Base-by-base conservation (phyloP, 2,113 vertebrate species). In the Chelonoidis abingdonii region DNA sequence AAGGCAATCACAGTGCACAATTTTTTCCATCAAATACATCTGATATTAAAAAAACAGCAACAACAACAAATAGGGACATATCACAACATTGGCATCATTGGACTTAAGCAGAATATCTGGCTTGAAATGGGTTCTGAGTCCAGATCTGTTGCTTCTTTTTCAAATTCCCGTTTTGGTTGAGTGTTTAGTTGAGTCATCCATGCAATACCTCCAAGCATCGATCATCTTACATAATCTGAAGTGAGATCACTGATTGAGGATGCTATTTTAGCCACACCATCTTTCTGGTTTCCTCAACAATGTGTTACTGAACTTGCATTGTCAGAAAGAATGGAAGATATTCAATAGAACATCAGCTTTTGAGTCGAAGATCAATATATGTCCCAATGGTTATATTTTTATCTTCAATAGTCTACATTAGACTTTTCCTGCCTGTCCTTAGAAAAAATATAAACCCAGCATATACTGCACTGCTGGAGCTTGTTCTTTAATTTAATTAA, bases 401-500 rank as follows among this genome's bases (percentile, higher is more conserved):
- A 88, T 89, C 90, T 96, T 96, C 95, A 97, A 35, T 94, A 96
- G 81, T 75, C 31, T 88, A 83, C 16, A 82, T 93, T 92, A 92
- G 90, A 93, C 35, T 81, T 94, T 65, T 84, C 54, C 86, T 92
- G 16, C 89, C 24, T 11, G 53, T 95, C 91, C 80, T 95, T 93
- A 89, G 72, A 50, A 2, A 12, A 54, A 35, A 89, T 50, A 69
- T 21, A 38, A n/a, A 19, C 72, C 44, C 56, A 85, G 75, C 59
- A 81, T 89, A 94, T 88, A 89, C 84, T 96, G 93, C 89, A 87
- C 94, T 89, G 96, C 84, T 94, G 93, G 92, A 96, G 31, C 41
- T 94, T 92, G 89, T 93, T 96, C 95, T 96, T 94, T 96, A 96
- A 95, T 94, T 96, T 94, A 98, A 98, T 97, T 97, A 95, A 97